A percentile compares a stretch with the other conserved stretches of the same genome.
phyloP scores from a whole-genome alignment of 2,113 vertebrate genomes.

The Halichoerus grypus region DNA sequence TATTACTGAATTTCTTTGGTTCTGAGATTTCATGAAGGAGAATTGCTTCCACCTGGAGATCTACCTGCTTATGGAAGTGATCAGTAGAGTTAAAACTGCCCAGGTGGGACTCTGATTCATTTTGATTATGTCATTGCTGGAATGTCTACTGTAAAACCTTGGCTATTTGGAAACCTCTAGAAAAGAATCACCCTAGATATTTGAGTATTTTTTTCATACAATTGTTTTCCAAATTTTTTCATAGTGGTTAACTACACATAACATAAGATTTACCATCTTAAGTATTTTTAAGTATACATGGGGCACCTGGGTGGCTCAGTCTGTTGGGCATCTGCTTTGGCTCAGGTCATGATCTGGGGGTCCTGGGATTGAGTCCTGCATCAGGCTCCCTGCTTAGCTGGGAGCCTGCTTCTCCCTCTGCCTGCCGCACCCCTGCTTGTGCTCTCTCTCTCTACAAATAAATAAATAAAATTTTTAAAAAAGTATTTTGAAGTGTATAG shows the following conservation, averaged over 20 bases:
- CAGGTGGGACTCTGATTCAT: neutral
- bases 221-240: neutral
- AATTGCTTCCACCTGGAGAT: neutral
- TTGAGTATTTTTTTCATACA: neutral
- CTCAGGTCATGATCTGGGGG: too few species aligned
- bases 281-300: neutral
- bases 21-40: neutral
- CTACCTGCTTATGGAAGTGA: neutral
- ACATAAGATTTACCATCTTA: neutral
- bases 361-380: too few species aligned
- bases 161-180: neutral
- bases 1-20: slow-evolving; percentile 1
- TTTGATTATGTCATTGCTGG: neutral
- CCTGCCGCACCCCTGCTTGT: too few species aligned
- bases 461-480: too few species aligned
- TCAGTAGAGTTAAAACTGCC: neutral
- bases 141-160: neutral
- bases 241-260: neutral
- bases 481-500: neutral
- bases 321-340: too few species aligned
- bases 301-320: too few species aligned
- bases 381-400: too few species aligned
- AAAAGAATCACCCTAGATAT: neutral
- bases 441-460: too few species aligned
- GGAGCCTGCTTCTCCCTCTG: too few species aligned